Base-by-base conservation (phyloP, 2,888 invertebrate species). In the Oligia fasciuncula region DNA sequence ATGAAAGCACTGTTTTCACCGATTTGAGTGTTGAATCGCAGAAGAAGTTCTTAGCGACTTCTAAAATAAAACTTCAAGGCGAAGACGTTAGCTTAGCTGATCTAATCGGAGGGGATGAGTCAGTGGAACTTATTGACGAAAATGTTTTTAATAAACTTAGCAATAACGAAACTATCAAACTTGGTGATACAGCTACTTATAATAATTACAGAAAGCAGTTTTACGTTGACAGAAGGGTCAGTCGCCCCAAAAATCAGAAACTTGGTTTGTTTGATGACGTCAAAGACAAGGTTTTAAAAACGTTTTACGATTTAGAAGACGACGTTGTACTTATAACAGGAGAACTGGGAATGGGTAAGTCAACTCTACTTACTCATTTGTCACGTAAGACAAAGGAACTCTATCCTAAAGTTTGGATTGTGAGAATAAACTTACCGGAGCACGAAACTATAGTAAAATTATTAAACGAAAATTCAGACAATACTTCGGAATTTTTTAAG, bases 271-370 rank as follows among this genome's bases (percentile, higher is more conserved):
- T 29, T 23, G 29, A 51, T 0, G 54, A 73, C 14, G 35, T 73
- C 4, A 54, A 57, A 51, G 73, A 57, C 23, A 62, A 43, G 6
- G 29, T 57, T 40, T 17, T 87, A 35, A 9, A 71, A 40, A 81
- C 76, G 5, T 76, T 88, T n/a, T 40, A 77, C 43, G 83, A 81
- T 70, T 73, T 86, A 63, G 4, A 81, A 43, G 70, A 77, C 1
- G 17, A 79, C 4, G 14, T 76, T 57, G 87, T 82, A 8, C 69
- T 88, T 35, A 57, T 88, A 71, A 72, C 80, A 49, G 87, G 80
- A 6, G 54, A 71, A 85, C 72, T 80, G 0, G 89, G 90, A 0
- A 88, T 90, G 90, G 89, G 89, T 6, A 90, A 86, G 71, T 88
- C 89, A n/a, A 87, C 80, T 29, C 40, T 89, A 6, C 79, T 89